A percentile compares a stretch with the other conserved stretches of the same genome.
Evolutionary conservation across 2,888 invertebrate genomes (phyloP).

Genomic region (Sphaeridia pumilis): DNA sequence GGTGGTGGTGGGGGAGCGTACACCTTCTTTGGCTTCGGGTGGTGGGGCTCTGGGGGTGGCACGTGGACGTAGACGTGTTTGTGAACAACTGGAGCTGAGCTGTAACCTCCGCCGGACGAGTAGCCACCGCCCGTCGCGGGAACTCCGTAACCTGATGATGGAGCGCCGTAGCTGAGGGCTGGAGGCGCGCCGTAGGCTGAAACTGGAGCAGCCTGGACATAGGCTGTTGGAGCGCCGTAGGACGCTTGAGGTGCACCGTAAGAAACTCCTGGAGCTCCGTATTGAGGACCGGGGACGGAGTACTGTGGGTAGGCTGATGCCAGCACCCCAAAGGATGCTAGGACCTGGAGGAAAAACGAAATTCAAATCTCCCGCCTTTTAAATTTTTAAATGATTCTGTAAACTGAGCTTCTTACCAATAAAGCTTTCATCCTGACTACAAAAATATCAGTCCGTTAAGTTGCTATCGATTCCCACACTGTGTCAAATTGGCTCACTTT

Average conservation of each 20-base stretch:
- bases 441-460: too few relatives aligned
- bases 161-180: constrained; percentile 15
- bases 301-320: constrained; percentile 32
- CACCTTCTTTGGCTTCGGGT: constrained; percentile 53
- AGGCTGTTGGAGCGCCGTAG: constrained; percentile 9
- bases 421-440: too few relatives aligned
- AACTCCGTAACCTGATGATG: constrained; percentile 11
- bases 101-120: constrained; percentile 42
- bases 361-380: too few relatives aligned
- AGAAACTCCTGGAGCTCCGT: constrained; percentile 12
- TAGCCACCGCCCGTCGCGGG: constrained; percentile 8
- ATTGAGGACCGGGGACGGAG: constrained; percentile 20
- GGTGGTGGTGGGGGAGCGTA: constrained; percentile 53
- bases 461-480: too few relatives aligned
- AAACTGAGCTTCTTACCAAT: too few relatives aligned
- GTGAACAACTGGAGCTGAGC: constrained; percentile 56
- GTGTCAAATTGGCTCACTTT: too few relatives aligned
- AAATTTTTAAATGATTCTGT: too few relatives aligned
- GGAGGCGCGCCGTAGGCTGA: constrained; percentile 11
- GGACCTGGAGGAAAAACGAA: constrained; percentile 22
- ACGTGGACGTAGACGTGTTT: constrained; percentile 61
- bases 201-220: constrained; percentile 13
- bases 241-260: constrained; percentile 1
- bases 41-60: constrained; percentile 70
- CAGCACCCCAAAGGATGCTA: constrained; percentile 36